Evolutionary conservation across 2,113 vertebrate species (phyloP).

Genomic region (Ptychochromis oligacanthus): DNA sequence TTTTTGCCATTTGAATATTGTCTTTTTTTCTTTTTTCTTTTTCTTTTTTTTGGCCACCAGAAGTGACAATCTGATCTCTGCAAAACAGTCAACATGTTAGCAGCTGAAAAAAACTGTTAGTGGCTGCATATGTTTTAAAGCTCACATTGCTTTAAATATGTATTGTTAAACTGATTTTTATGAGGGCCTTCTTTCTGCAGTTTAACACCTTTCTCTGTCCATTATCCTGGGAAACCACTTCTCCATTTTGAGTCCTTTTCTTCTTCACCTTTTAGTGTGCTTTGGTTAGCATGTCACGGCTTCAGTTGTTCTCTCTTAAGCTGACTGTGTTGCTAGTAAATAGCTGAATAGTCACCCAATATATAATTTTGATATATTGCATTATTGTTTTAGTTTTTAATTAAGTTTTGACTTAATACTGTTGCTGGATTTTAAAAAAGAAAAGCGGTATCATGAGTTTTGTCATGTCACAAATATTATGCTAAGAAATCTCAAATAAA

Average conservation of each 20-base stretch:
- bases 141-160: not conserved
- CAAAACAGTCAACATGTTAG: not conserved
- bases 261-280: not conserved
- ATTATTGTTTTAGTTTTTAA: not conserved
- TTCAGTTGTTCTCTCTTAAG: not conserved
- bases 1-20: not conserved
- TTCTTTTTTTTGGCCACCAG: not conserved
- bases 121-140: not conserved
- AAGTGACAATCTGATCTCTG: not conserved
- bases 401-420: not conserved
- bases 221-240: not conserved
- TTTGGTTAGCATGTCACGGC: not conserved
- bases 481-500: not conserved
- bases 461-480: not conserved
- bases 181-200: not conserved
- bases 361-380: not conserved
- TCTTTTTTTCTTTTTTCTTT: not conserved
- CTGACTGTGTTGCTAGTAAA: not conserved
- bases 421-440: not conserved
- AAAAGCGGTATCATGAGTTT: not conserved
- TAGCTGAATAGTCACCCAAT: not conserved
- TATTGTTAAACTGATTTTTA: not conserved
- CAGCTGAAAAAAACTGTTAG: not conserved
- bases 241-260: not conserved
- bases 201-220: not conserved